Percentiles rank a stretch among this genome's conserved stretches.
phyloP scores from a whole-genome alignment of 2,113 vertebrate genomes.

The Rhodinocichla rosea region DNA sequence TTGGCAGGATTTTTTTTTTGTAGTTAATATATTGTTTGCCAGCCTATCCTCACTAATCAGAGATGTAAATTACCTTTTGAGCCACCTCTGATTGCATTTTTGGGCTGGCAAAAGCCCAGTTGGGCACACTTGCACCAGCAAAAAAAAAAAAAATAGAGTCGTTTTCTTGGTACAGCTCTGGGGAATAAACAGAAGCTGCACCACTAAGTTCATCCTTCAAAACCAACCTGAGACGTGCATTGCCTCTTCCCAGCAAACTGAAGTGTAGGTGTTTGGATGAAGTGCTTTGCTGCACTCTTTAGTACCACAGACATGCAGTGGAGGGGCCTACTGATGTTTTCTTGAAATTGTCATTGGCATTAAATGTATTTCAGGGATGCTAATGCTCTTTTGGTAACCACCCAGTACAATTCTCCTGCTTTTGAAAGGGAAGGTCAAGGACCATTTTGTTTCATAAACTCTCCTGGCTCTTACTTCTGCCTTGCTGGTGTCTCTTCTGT shows the following conservation, averaged over 20 bases:
- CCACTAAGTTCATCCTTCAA: not conserved
- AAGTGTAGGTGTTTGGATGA: rapidly evolving
- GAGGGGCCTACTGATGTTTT: not conserved
- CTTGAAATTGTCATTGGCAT: not conserved
- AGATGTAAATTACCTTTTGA: not conserved
- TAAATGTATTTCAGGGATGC: not conserved
- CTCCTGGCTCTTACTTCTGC: not conserved
- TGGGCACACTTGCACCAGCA: not conserved
- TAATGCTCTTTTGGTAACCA: not conserved
- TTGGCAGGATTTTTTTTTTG: not conserved
- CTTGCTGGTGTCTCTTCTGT: not conserved
- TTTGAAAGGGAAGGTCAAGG: not conserved
- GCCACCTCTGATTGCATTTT: not conserved
- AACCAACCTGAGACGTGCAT: not conserved
- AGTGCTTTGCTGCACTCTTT: not conserved
- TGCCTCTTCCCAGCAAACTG: not conserved
- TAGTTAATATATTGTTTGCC: not conserved
- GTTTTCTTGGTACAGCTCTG: not conserved
- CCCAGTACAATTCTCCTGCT: not conserved
- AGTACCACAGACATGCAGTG: not conserved
- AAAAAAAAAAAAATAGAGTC: not conserved
- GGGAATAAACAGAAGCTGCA: not conserved
- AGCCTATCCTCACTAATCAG: not conserved
- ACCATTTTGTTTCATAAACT: not conserved
- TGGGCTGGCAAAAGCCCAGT: not conserved